These are phyloP conservation scores for Thecocarcelia acutangulata DNA, from an alignment of 2,888 invertebrate genomes.

Conservation along the genomic window DNA sequence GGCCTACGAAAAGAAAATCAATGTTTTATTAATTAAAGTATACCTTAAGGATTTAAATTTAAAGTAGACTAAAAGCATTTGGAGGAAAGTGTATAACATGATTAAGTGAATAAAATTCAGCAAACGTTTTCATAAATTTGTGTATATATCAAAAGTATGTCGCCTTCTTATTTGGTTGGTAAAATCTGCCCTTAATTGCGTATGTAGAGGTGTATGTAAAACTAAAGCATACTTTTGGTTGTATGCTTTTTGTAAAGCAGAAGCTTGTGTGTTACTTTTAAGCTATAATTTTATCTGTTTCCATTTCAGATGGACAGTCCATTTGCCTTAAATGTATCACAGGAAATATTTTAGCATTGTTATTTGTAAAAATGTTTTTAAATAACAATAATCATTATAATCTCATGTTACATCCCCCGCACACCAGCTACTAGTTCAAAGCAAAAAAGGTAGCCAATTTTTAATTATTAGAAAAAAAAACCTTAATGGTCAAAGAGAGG, in stretches of 20 bases:
- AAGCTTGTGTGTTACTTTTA: neutral
- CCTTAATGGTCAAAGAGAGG: constrained; percentile 9
- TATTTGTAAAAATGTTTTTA: constrained; percentile 27
- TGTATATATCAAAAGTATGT: no score
- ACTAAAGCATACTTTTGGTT: neutral
- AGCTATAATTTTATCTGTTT: neutral
- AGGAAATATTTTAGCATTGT: constrained; percentile 23
- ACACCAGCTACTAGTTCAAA: neutral
- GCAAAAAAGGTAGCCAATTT: constrained; percentile 54
- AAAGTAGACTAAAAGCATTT: neutral
- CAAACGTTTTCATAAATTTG: neutral
- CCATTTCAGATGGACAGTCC: neutral
- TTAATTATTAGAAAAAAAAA: constrained; percentile 56
- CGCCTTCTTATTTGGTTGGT: no score
- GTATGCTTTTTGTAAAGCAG: neutral
- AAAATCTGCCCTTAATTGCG: no score
- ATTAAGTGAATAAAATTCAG: no score
- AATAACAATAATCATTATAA: constrained; percentile 48
- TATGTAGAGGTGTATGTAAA: neutral
- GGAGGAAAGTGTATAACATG: no score
- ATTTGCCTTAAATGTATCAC: neutral
- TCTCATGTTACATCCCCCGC: constrained; percentile 22
- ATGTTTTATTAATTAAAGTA: constrained; percentile 36
- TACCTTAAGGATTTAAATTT: constrained; percentile 1
- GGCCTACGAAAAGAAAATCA: constrained; percentile 9